phyloP scores from a whole-genome alignment of 2,888 invertebrate genomes.

The Drosophila algonquin region DNA sequence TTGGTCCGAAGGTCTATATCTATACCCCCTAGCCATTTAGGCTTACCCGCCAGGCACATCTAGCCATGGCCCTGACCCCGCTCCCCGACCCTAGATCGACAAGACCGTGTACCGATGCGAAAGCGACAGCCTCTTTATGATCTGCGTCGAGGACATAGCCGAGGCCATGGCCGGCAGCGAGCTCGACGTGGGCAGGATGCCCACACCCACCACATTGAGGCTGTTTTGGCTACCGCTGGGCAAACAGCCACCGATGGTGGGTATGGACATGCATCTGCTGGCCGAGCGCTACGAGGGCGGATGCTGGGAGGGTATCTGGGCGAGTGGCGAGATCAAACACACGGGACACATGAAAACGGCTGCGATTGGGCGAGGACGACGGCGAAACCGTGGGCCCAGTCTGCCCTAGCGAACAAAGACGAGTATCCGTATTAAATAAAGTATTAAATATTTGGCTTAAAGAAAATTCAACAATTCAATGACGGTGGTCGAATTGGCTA shows the following conservation, averaged over 20 bases:
- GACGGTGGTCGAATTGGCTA: too few species aligned
- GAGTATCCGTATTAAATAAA: slow-evolving; percentile 39
- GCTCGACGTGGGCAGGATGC: slow-evolving; percentile 76
- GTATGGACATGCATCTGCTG: slow-evolving; percentile 71
- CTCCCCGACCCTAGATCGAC: too few species aligned
- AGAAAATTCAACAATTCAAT: too few species aligned
- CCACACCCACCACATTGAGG: slow-evolving; percentile 35
- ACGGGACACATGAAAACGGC: slow-evolving; percentile 84
- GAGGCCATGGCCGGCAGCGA: slow-evolving; percentile 81
- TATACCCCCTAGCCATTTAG: too few species aligned
- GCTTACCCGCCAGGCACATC: too few species aligned
- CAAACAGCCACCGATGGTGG: slow-evolving; percentile 44
- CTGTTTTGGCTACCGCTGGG: slow-evolving; percentile 57
- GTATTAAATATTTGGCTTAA: too few species aligned
- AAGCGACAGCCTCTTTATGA: slow-evolving; percentile 68
- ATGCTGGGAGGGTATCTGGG: slow-evolving; percentile 56
- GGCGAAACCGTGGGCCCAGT: slow-evolving; percentile 87
- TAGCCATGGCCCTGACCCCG: too few species aligned
- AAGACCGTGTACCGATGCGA: too few species aligned
- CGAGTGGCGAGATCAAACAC: slow-evolving; percentile 75
- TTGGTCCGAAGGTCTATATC: too few species aligned
- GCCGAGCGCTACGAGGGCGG: slow-evolving; percentile 59
- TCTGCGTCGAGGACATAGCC: slow-evolving; percentile 81
- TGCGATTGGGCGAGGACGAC: slow-evolving; percentile 88
- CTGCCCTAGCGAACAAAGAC: slow-evolving; percentile 89